Evolutionary conservation across 2,888 invertebrate genomes (phyloP).

Genomic region (Anarsia innoxiella): DNA sequence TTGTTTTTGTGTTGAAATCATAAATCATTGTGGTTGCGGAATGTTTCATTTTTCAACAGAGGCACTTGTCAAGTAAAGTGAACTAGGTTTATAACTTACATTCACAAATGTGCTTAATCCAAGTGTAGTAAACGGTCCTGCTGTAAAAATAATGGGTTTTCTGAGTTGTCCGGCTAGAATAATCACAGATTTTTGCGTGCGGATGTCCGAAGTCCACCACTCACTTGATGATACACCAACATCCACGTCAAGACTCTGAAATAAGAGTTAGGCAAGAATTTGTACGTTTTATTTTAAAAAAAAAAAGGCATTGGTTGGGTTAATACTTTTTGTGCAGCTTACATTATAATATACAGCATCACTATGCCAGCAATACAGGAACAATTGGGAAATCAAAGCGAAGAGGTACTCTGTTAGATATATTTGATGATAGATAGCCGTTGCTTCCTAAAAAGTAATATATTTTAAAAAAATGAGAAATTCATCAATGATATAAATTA

Average conservation of each 20-base stretch:
- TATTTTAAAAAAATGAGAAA: background rate
- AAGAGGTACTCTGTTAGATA: slow-evolving; percentile 60
- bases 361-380: slow-evolving; percentile 67
- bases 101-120: slow-evolving; percentile 48
- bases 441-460: slow-evolving; percentile 38
- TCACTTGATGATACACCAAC: slow-evolving; percentile 42
- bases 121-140: slow-evolving; percentile 52
- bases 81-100: slow-evolving; percentile 31
- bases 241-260: slow-evolving; percentile 40
- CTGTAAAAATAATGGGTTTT: slow-evolving; percentile 38
- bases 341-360: slow-evolving; percentile 57
- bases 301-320: background rate
- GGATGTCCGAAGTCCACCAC: slow-evolving; percentile 44
- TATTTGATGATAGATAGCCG: slow-evolving; percentile 44
- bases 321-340: background rate
- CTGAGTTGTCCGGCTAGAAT: slow-evolving; percentile 47
- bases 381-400: slow-evolving; percentile 59
- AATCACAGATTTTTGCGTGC: slow-evolving; percentile 36
- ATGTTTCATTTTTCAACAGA: background rate
- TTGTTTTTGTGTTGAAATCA: background rate
- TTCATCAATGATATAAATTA: slow-evolving; percentile 7
- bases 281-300: background rate
- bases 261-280: slow-evolving; percentile 2
- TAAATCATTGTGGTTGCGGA: background rate
- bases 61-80: background rate